Evolutionary conservation across 2,888 invertebrate species (phyloP), one percentile per base, ranked within the genome.

Genomic region (Lomographa bimaculata): DNA sequence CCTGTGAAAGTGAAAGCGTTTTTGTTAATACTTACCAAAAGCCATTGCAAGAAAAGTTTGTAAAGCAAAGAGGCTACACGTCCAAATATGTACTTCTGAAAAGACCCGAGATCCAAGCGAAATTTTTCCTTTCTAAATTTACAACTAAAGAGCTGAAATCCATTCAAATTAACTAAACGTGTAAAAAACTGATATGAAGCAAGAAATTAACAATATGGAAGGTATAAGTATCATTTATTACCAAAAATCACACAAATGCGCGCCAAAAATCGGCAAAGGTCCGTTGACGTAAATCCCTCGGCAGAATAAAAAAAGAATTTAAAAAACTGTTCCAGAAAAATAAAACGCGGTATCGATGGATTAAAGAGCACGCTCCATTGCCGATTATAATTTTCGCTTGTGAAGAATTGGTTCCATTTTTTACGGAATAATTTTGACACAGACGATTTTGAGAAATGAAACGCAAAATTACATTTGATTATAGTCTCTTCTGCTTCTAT

Each of bases 291-390:
- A 60, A 64, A 64, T 56, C 60, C 63, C 50, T 43, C 44, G 46
- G 39, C 27, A 27, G 40, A 50, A 42, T 40, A 35, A 27, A 38
- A 54, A 55, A 57, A 63, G 60, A 59, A 60, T 58, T 56, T 53
- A 68, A 58, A 56, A 59, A 49, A 44, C 48, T 50, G 53, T 56
- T 63, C 43, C 35, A 37, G 49, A 47, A 43, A 50, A 55, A 57
- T 63, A 61, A 63, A 64, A 61, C 53, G 25, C 53, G 37, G 39
- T 51, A 51, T 57, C 62, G 70, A 70, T 71, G 84, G 79, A 78
- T 83, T 85, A 84, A 64, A 56, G 44, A 58, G 67, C 70, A 78
- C 77, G 83, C 83, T 81, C 77, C 84, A 81, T 81, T 83, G 83
- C 80, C 77, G 74, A 79, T 82, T 77, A 79, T 76, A 71, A 79